Evolutionary conservation across 2,888 invertebrate genomes (phyloP), one percentile per base, ranked within the genome.

Genomic region (Drosophila mulleri): DNA sequence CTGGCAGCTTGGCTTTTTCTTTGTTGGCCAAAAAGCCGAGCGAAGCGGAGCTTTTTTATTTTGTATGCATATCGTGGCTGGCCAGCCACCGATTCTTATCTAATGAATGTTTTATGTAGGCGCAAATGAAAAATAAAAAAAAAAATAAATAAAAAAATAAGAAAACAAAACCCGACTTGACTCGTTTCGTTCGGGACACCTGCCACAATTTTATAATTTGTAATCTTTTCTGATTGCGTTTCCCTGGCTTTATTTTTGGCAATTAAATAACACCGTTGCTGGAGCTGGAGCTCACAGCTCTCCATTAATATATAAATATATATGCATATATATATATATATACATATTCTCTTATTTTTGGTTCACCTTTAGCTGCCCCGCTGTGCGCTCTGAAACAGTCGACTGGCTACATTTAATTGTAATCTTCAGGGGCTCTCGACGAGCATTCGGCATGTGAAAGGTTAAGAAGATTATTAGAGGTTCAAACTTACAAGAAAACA

Each of bases 331-430:
- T 23, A 45, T 7, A 23, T 23, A 23, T 23, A 14, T 23, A 45
- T 45, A 23, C 8, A 45, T 14, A 45, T 42, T 52, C 48, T 48
- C 50, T 54, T 52, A 20, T 44, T 50, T 41, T 48, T 54, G 50
- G 61, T 67, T 62, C 70, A 68, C 54, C 67, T 67, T 72, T 72
- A 76, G 71, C 70, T 67, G 67, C 3, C 85, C 89, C 69, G 89
- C 90, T 88, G 85, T 7, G 89, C 66, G 64, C 58, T 75, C 61
- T 66, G 56, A 41, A 52, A 56, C 67, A 42, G 68, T 56, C 78
- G 59, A 67, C 44, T 65, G 78, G 82, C 82, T 68, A 66, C 63
- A 81, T 78, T 87, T 83, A 89, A 83, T 83, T 89, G 88, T 89
- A 78, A 81, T 83, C 75, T 83, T 83, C 89, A 59, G 89, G 89